A percentile compares a stretch with the other conserved stretches of the same genome.
phyloP scores from a whole-genome alignment of 1,140 invertebrate species.

The Brachionus rubens region DNA sequence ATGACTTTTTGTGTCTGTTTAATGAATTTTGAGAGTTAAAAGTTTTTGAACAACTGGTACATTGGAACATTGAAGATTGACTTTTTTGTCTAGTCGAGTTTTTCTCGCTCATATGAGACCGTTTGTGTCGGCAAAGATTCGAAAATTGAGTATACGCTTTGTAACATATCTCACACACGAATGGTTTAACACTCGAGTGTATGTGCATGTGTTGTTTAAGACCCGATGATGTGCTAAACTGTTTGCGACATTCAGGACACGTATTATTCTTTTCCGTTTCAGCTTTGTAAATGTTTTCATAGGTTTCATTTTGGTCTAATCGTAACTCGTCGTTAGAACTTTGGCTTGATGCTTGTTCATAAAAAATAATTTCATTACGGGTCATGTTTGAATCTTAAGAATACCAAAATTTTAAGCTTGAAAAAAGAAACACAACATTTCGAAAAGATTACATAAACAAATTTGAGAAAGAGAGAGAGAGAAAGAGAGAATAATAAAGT shows the following conservation, averaged over 20 bases:
- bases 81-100: constrained; percentile 10
- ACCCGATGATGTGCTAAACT: constrained; percentile 91
- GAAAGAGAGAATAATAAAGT: too few species aligned
- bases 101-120: constrained; percentile 77
- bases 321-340: too few species aligned
- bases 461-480: too few species aligned
- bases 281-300: too few species aligned
- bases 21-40: constrained; percentile 15
- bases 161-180: constrained; percentile 70
- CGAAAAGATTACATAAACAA: too few species aligned
- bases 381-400: too few species aligned
- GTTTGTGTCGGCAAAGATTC: constrained; percentile 96
- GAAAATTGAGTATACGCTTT: constrained; percentile 99
- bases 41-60: not conserved
- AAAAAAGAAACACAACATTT: too few species aligned
- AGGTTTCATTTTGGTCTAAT: too few species aligned
- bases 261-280: too few species aligned
- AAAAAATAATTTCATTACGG: too few species aligned
- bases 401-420: too few species aligned
- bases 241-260: constrained; percentile 95
- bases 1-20: constrained; percentile 31
- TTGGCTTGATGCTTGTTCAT: too few species aligned
- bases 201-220: constrained; percentile 99
- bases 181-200: constrained; percentile 95
- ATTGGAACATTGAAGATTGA: not conserved